Conservation (phyloP, 2,888 invertebrate species). For the Athalia cordata region DNA sequence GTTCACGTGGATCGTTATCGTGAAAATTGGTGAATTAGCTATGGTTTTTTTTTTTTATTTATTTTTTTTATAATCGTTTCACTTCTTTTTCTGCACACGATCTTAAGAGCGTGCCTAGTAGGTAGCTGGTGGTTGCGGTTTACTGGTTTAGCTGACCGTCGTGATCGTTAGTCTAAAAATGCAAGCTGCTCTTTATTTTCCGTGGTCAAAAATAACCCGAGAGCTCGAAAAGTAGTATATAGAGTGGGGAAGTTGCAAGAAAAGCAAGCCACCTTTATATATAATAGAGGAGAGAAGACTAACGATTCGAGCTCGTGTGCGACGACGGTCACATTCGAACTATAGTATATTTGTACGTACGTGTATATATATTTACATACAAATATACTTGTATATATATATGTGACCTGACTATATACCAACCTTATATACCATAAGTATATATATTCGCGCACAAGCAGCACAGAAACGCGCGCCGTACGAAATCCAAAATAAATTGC, state of each 20-base stretch:
- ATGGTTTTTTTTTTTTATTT: too few relatives aligned
- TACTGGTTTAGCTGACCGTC: conserved; percentile 65
- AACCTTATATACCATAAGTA: not conserved
- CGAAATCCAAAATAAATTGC: conserved; percentile 71
- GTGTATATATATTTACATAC: not conserved
- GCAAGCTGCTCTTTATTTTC: conserved; percentile 68
- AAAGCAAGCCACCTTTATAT: not conserved
- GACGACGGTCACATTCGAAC: too few relatives aligned
- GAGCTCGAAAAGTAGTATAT: conserved; percentile 49
- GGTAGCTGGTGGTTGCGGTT: conserved; percentile 1
- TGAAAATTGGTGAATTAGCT: too few relatives aligned
- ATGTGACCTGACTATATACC: not conserved
- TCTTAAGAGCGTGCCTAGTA: not conserved
- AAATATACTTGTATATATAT: not conserved
- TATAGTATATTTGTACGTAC: not conserved
- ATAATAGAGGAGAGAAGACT: too few relatives aligned
- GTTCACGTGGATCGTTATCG: too few relatives aligned
- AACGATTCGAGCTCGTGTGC: too few relatives aligned
- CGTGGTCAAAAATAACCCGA: conserved; percentile 68
- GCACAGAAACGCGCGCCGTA: conserved; percentile 43
- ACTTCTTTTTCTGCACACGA: too few relatives aligned
- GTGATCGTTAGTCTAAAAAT: conserved; percentile 66
- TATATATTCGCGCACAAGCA: not conserved
- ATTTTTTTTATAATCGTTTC: too few relatives aligned
- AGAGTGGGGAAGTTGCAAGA: conserved; percentile 45